Evolutionary conservation across 2,113 vertebrate genomes (phyloP), one percentile per base, ranked within the genome.

Genomic region (Calcarius ornatus): DNA sequence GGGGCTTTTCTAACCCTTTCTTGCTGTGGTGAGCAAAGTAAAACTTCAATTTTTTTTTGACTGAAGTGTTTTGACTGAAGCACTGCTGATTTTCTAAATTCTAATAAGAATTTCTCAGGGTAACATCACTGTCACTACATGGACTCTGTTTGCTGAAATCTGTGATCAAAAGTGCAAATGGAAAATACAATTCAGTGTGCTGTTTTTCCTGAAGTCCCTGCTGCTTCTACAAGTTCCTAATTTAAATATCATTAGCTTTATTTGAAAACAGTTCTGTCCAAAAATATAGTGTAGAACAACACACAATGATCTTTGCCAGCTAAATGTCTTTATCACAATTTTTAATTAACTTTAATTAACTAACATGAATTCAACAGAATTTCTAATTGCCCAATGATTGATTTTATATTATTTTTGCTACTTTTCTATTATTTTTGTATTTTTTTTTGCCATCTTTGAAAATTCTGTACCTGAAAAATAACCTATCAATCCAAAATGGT

Each of bases 221-320:
- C 83, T 96, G 83, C 78, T 89, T 86, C 86, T 73, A 90, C 50
- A 54, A 81, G 45, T 94, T 83, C 92, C 97, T 97, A 98, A 98
- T 97, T 96, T 91, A 91, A 91, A 88, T 94, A 92, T 84, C 95
- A 94, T 97, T 97, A 80, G n/a, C 12, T 90, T 94, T 78, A 96
- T 96, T 94, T 92, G 95, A 94, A 94, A 88, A 89, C 68, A 86
- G 87, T 94, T 96, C 79, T 80, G 63, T 88, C 90, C 93, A 97
- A 90, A 94, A 84, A 60, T 48, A 61, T 17, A 59, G 28, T 51
- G 38, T 61, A 31, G 30, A 90, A 57, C 37, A 93, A 30, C 71
- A 83, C 40, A 37, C 13, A 47, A n/a, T 33, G 35, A 28, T 82
- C 42, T 59, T 81, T 86, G 37, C 10, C 24, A 85, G 15, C n/a